These are phyloP conservation scores for Eustalomyia histrio DNA, from an alignment of 2,888 invertebrate species.

Conservation along the genomic window DNA sequence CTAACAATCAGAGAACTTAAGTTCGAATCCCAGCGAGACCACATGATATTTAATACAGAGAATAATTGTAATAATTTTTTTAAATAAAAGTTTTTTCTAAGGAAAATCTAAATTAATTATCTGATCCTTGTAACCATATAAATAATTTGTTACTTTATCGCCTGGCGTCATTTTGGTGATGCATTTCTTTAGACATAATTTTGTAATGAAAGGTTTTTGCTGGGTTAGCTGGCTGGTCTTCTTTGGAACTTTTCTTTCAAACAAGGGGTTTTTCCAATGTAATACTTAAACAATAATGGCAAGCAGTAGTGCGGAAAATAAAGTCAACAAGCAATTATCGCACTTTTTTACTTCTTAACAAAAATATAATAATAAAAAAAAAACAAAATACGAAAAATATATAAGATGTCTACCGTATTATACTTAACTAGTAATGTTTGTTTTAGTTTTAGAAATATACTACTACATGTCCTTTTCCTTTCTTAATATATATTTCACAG, in stretches of 20 bases:
- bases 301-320: slow-evolving; percentile 66
- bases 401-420: background rate
- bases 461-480: background rate
- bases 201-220: too few relatives aligned
- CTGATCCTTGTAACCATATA: too few relatives aligned
- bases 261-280: background rate
- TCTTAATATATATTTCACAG: background rate
- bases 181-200: too few relatives aligned
- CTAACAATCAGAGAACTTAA: too few relatives aligned
- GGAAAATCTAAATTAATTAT: too few relatives aligned
- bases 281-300: slow-evolving; percentile 39
- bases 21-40: too few relatives aligned
- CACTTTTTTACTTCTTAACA: slow-evolving; percentile 57
- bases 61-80: too few relatives aligned
- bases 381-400: background rate
- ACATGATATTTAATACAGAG: too few relatives aligned
- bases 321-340: slow-evolving; percentile 69
- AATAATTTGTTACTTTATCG: too few relatives aligned
- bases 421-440: slow-evolving; percentile 4
- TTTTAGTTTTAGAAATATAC: background rate
- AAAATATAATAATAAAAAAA: too few relatives aligned
- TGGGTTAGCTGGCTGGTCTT: background rate
- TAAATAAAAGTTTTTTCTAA: too few relatives aligned
- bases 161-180: too few relatives aligned
- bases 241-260: background rate